Conservation (phyloP, 2,797 vertebrate species). For the Myotis planiceps region DNA sequence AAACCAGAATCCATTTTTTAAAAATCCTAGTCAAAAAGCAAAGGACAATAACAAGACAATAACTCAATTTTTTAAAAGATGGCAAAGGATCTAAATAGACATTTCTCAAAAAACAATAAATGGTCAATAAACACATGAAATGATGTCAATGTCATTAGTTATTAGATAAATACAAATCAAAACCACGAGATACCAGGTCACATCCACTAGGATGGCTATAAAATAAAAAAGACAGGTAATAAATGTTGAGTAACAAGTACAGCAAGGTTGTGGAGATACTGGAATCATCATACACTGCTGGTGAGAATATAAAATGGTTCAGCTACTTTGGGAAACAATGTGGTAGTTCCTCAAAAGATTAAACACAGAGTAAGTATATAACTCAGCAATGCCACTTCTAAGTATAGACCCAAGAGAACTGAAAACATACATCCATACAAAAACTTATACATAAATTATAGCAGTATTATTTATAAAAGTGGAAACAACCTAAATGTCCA, state of each 20-base stretch:
- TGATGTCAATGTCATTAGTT: not conserved
- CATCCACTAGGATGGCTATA: not conserved
- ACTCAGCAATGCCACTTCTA: not conserved
- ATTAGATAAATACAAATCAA: not conserved
- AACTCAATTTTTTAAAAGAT: not conserved
- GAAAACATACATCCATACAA: slow-evolving; percentile 1
- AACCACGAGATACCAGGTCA: not conserved
- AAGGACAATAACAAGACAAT: not conserved
- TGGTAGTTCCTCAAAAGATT: not conserved
- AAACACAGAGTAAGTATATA: not conserved
- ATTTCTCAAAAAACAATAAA: slow-evolving; percentile 29
- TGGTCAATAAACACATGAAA: not conserved
- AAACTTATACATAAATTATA: slow-evolving; percentile 7
- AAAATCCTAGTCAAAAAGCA: slow-evolving; percentile 7
- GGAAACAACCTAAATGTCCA: not conserved
- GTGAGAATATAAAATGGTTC: not conserved
- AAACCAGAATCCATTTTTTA: slow-evolving; percentile 4
- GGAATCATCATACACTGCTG: not conserved
- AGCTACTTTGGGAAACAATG: not conserved
- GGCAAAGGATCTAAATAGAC: not conserved
- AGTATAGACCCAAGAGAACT: not conserved
- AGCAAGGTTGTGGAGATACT: not conserved
- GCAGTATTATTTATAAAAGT: not conserved
- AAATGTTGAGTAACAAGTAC: not conserved
- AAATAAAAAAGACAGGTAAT: not conserved